Evolutionary conservation across 1,140 invertebrate species (phyloP).

Genomic region (Bilobella aurantiaca): DNA sequence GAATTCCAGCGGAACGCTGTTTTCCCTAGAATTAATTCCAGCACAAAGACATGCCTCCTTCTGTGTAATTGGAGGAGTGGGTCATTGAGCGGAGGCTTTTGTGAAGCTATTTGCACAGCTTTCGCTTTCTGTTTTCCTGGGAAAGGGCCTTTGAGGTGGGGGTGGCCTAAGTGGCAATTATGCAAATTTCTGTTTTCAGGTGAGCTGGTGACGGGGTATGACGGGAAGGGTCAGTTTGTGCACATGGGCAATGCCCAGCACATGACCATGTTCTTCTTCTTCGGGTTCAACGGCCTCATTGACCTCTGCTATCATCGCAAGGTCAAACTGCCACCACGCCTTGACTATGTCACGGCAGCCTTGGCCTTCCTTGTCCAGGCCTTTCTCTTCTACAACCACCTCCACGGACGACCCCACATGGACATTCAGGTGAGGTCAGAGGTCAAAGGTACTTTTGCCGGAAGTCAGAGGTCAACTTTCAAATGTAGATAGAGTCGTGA

Average conservation of each 20-base stretch:
- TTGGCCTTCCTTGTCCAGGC: constrained; percentile 43
- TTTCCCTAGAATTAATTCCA: too few relatives aligned
- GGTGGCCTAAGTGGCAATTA: background rate
- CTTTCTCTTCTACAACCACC: constrained; percentile 45
- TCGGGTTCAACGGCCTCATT: constrained; percentile 42
- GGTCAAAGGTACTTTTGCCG: constrained; percentile 4
- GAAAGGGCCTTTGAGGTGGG: too few relatives aligned
- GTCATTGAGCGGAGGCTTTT: too few relatives aligned
- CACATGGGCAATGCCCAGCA: constrained; percentile 43
- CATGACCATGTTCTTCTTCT: constrained; percentile 48
- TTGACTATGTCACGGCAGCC: constrained; percentile 41
- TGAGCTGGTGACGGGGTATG: constrained; percentile 42
- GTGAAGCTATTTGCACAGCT: too few relatives aligned
- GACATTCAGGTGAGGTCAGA: constrained; percentile 39
- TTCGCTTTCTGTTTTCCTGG: too few relatives aligned
- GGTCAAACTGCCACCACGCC: constrained; percentile 38
- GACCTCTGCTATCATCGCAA: constrained; percentile 42
- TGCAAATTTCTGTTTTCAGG: constrained; percentile 24
- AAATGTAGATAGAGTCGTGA: too few relatives aligned
- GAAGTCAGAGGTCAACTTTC: background rate
- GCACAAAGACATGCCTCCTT: too few relatives aligned
- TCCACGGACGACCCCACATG: constrained; percentile 43
- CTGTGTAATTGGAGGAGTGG: too few relatives aligned
- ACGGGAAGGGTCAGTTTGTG: constrained; percentile 38
- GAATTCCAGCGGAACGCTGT: too few relatives aligned